phyloP scores from a whole-genome alignment of 2,888 invertebrate species.

The Temnothorax ravouxi region DNA sequence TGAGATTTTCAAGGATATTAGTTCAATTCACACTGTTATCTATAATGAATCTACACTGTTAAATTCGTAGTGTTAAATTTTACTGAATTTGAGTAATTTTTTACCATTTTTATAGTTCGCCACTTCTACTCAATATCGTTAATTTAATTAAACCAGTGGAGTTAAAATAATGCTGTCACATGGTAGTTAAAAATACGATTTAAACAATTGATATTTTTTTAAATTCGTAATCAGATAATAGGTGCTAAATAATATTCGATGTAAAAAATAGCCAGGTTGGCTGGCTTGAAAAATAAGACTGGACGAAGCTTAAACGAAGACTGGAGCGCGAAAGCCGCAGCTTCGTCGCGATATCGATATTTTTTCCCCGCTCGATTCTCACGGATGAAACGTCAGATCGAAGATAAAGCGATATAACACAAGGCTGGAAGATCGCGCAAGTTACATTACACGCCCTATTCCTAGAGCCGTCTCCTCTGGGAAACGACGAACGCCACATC shows the following conservation, averaged over 20 bases:
- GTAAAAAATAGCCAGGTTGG: not conserved
- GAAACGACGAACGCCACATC: slow-evolving; percentile 32
- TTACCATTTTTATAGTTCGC: too few relatives aligned
- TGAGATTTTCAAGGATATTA: not conserved
- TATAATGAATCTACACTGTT: too few relatives aligned
- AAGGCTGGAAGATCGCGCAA: slow-evolving; percentile 54
- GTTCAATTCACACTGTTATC: too few relatives aligned
- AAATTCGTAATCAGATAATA: not conserved
- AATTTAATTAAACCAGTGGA: too few relatives aligned
- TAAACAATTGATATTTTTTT: not conserved
- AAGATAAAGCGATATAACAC: slow-evolving; percentile 71
- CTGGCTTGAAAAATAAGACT: not conserved
- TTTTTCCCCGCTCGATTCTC: slow-evolving; percentile 58
- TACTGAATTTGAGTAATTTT: too few relatives aligned
- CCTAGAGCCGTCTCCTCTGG: slow-evolving; percentile 34
- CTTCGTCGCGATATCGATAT: slow-evolving; percentile 17
- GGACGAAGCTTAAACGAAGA: too few relatives aligned
- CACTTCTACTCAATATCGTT: too few relatives aligned
- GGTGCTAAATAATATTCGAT: not conserved
- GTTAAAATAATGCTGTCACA: too few relatives aligned
- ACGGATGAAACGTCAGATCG: slow-evolving; percentile 75
- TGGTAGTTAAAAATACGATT: not conserved
- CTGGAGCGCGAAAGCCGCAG: not conserved
- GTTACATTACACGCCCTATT: slow-evolving; percentile 62
- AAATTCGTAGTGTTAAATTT: too few relatives aligned